These are phyloP conservation scores for Apaloderma vittatum DNA, from an alignment of 2,113 vertebrate genomes.

Conservation along the genomic window DNA sequence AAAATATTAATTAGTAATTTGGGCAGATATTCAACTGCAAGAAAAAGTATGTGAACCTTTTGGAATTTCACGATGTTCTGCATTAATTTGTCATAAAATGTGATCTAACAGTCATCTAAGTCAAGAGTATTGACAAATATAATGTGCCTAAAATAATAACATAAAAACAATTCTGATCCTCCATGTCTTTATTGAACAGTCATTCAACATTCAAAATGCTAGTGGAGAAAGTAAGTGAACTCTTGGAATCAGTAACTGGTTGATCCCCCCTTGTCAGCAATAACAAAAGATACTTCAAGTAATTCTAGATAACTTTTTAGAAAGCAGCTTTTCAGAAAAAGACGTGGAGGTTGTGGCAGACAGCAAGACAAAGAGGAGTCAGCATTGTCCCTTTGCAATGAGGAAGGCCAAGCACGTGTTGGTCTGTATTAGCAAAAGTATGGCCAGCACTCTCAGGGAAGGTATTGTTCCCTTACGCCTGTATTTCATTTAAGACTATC, in stretches of 20 bases:
- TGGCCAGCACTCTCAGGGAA: background rate
- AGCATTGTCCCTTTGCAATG: background rate
- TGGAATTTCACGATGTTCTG: too few relatives aligned
- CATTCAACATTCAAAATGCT: too few relatives aligned
- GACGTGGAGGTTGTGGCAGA: fast-evolving
- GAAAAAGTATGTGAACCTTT: too few relatives aligned
- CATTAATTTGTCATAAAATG: too few relatives aligned
- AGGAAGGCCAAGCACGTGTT: background rate
- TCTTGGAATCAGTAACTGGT: too few relatives aligned
- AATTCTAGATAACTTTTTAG: background rate
- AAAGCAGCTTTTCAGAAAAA: background rate
- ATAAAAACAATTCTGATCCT: too few relatives aligned
- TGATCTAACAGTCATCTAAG: too few relatives aligned
- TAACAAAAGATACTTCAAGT: background rate
- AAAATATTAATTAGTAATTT: background rate
- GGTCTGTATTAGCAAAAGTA: background rate
- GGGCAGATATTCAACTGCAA: background rate
- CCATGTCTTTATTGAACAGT: too few relatives aligned
- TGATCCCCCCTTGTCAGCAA: too few relatives aligned
- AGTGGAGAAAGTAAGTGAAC: too few relatives aligned
- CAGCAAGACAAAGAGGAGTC: background rate
- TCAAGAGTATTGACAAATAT: too few relatives aligned
- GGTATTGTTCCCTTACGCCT: background rate
- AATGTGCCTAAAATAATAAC: too few relatives aligned
- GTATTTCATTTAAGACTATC: background rate